Base-by-base conservation (phyloP, 1,140 invertebrate species). In the Cataglyphis hispanica region DNA sequence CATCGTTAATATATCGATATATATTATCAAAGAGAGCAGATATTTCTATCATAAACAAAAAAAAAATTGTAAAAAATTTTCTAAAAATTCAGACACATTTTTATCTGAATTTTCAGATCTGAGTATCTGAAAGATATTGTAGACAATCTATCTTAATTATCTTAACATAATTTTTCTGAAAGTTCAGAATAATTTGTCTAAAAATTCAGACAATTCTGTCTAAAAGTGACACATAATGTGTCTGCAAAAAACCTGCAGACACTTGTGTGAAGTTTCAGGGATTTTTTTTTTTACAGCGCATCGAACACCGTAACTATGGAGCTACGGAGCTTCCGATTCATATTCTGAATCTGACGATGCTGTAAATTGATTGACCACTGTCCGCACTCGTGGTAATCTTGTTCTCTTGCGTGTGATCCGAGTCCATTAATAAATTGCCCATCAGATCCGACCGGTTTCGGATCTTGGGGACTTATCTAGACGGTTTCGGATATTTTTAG, bases 371-470 rank as follows among this genome's bases (percentile, higher is more conserved):
- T 31, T 53, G 77, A 61, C 67, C 40, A 56, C 43, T 40, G 43
- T 50, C 31, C 22, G 89, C 88, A 89, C 87, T 90, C 63, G 90
- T 89, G 91, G 89, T 89, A 91, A 90, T 91, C 88, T 91, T 91
- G 89, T 92, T 92, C 90, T 90, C 88, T 92, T 78, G 86, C 83
- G 90, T 78, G 86, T 85, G 90, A 91, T 91, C 77, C 87, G 69
- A 70, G 84, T 88, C 88, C 92, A 91, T 91, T 92, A 93, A 93
- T 93, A 92, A 92, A 92, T 87, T 87, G 87, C 86, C 85, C 87
- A 91, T 86, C 89, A 91, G 91, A 91, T 87, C 60, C 78, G 43
- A 83, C 53, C 75, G 31, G 81, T 69, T 87, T 67, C 86, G 83
- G 43, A 61, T 83, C n/a, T 63, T 83, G 75, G 58, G 81, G 66